Evolutionary conservation across 1,140 invertebrate genomes (phyloP), one percentile per base, ranked within the genome.

Genomic region (Marisa cornuarietis): DNA sequence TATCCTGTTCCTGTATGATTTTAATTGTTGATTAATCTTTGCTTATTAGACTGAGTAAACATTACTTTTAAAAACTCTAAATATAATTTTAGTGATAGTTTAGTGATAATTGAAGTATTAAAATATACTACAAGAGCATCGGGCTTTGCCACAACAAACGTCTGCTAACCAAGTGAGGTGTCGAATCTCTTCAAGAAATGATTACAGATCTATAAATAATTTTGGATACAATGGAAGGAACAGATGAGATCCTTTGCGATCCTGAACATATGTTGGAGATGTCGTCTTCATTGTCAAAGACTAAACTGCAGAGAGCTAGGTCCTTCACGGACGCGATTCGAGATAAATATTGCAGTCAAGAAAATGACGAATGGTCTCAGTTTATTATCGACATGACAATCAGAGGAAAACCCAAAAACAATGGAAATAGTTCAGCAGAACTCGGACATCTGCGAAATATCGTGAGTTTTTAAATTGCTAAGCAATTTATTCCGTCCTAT

Each of bases 291-390:
- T 22, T 26, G 72, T 49, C 65, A 58, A 82, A 26, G 73, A 82
- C 58, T 76, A 79, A 74, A 65, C 66, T 77, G 76, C 76, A 77
- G 31, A 77, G 79, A 79, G 81, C 80, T 24, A 86, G 82, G 71
- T 87, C 86, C 7, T 88, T 88, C 71, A 85, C 83, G 13, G 86
- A 87, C 66, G 87, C 87, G 42, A 66, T 88, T 54, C 82, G 81
- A 68, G 86, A 88, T 42, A 88, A 88, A 79, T 88, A 88, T 71
- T 86, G 86, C 71, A 76, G 66, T 16, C 77, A 77, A 7, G 83
- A 84, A 9, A 73, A 85, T 24, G 79, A 81, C 18, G 76, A 76
- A 42, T 78, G 71, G 22, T 83, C 76, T 58, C 83, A 81, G 13
- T 85, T 83, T 76, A 65, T 81, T 5, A 68, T 77, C 20, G 65